Evolutionary conservation across 2,888 invertebrate genomes (phyloP).

Genomic region (Dryocosmus kuriphilus): DNA sequence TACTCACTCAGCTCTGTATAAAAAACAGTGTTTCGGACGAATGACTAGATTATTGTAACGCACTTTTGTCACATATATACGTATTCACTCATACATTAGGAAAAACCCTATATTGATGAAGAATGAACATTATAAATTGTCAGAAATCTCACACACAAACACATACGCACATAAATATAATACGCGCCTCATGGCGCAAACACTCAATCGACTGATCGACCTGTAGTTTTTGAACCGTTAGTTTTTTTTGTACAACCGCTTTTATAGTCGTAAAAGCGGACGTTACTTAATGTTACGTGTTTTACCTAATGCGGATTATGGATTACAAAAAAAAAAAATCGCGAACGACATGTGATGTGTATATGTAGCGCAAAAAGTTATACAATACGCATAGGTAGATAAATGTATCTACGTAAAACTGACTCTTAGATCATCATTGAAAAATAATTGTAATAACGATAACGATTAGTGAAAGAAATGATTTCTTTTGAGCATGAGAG

Average conservation of each 20-base stretch:
- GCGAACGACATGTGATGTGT: slow-evolving; percentile 56
- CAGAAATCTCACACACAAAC: slow-evolving; percentile 46
- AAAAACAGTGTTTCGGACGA: neutral
- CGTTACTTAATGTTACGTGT: slow-evolving; percentile 54
- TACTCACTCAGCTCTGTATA: neutral
- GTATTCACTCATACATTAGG: slow-evolving; percentile 24
- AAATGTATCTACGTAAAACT: slow-evolving; percentile 47
- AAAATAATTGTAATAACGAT: slow-evolving; percentile 45
- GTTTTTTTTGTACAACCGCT: slow-evolving; percentile 64
- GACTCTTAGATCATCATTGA: slow-evolving; percentile 46
- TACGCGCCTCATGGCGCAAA: slow-evolving; percentile 43
- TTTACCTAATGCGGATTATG: slow-evolving; percentile 46
- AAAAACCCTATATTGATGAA: slow-evolving; percentile 6
- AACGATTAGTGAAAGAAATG: neutral
- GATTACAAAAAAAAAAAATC: slow-evolving; percentile 44
- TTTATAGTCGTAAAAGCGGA: slow-evolving; percentile 63
- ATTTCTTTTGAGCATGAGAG: too few species aligned
- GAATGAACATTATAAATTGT: neutral
- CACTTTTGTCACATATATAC: neutral
- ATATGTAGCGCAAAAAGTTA: slow-evolving; percentile 59
- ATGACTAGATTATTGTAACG: neutral
- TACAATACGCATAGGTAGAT: slow-evolving; percentile 56
- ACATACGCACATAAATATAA: slow-evolving; percentile 42
- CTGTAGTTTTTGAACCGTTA: slow-evolving; percentile 57
- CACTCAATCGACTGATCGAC: slow-evolving; percentile 60